Percentiles rank a stretch among this genome's conserved stretches.
Evolutionary conservation across 2,888 invertebrate species (phyloP).

Genomic region (Parnassius orleans): DNA sequence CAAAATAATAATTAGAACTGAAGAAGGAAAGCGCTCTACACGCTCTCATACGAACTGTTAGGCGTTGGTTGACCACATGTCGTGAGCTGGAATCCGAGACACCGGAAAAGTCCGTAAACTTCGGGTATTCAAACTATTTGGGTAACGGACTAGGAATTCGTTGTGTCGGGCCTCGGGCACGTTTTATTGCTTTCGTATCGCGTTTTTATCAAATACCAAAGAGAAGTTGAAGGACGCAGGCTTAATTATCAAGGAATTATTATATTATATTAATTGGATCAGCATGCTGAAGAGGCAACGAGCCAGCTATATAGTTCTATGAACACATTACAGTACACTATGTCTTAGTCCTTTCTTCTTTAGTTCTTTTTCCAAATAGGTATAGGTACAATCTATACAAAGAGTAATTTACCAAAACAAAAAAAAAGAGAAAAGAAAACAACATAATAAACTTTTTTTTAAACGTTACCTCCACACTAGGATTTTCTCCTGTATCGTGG

Average conservation of each 20-base stretch:
- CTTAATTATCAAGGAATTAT: conserved; percentile 29
- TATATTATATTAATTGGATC: too few relatives aligned
- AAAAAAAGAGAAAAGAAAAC: too few relatives aligned
- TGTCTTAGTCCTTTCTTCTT: too few relatives aligned
- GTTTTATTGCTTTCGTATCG: conserved; percentile 64
- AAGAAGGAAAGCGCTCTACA: neutral
- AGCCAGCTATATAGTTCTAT: too few relatives aligned
- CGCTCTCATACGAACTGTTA: conserved; percentile 3
- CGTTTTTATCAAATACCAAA: conserved; percentile 45
- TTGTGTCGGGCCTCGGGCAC: conserved; percentile 45
- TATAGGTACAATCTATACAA: too few relatives aligned
- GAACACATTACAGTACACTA: too few relatives aligned
- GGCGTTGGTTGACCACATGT: conserved; percentile 47
- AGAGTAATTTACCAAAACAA: too few relatives aligned
- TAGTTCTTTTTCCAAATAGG: too few relatives aligned
- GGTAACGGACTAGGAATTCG: conserved; percentile 49
- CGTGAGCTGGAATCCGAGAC: conserved; percentile 53
- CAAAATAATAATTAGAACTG: conserved; percentile 8
- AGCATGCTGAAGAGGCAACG: too few relatives aligned
- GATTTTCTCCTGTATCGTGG: too few relatives aligned
- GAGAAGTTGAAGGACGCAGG: conserved; percentile 35
- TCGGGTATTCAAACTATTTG: conserved; percentile 58
- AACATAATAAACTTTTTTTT: too few relatives aligned
- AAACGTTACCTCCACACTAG: too few relatives aligned
- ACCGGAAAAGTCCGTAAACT: conserved; percentile 62